Evolutionary conservation across 2,113 vertebrate species (phyloP).

Genomic region (Dicentrarchus labrax): DNA sequence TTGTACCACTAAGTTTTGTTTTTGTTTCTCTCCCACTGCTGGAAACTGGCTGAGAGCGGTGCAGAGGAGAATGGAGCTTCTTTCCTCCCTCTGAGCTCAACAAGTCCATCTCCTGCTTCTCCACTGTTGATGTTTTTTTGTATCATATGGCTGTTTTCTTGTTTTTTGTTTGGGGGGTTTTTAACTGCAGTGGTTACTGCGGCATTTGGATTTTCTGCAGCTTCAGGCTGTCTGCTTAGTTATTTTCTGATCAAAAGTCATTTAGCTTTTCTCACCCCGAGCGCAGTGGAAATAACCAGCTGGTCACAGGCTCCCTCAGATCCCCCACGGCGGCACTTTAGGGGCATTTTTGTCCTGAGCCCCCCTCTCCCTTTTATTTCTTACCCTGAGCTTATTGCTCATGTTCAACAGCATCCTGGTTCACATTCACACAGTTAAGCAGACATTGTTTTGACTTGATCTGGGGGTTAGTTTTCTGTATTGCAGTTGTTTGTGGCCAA

Average conservation of each 20-base stretch:
- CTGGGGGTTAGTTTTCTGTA: background rate
- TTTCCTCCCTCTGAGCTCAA: background rate
- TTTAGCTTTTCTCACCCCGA: conserved; percentile 36
- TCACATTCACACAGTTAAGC: background rate
- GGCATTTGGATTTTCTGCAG: conserved; percentile 44
- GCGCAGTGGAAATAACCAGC: conserved; percentile 44
- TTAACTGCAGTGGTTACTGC: conserved; percentile 14
- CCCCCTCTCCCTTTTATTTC: background rate
- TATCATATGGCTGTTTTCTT: conserved; percentile 40
- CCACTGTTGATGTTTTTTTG: background rate
- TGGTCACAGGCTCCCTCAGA: conserved; percentile 29
- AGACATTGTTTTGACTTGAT: background rate
- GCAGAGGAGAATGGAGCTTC: background rate
- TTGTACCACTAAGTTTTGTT: conserved; percentile 39
- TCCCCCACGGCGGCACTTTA: background rate
- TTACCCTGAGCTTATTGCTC: background rate
- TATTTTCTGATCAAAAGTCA: conserved; percentile 56
- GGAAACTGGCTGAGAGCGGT: conserved; percentile 8
- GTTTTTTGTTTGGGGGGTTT: background rate
- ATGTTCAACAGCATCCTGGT: background rate
- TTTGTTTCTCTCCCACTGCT: conserved; percentile 34
- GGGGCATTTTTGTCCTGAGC: background rate
- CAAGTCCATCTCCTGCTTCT: conserved; percentile 19
- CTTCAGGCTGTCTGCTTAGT: conserved; percentile 23
- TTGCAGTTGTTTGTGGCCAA: background rate